A percentile compares a stretch with the other conserved stretches of the same genome.
Conservation (phyloP, 2,888 invertebrate genomes). For the Trachelus iudaicus region DNA sequence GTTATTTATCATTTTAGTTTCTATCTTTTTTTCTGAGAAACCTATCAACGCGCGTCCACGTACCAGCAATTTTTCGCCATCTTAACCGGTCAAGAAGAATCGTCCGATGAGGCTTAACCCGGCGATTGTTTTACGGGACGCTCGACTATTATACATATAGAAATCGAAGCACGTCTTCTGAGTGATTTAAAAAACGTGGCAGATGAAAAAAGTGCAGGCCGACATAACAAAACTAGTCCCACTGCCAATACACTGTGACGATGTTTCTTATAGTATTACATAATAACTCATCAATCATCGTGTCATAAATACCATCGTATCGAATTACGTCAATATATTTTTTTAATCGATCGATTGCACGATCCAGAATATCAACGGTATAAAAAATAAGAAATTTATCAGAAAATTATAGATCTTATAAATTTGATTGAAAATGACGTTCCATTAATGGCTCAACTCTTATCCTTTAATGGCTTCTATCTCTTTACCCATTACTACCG, state of each 20-base stretch:
- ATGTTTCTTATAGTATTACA: not conserved
- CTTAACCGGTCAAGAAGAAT: not conserved
- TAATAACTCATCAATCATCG: not conserved
- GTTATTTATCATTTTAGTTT: not conserved
- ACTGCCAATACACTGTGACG: not conserved
- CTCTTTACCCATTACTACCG: not conserved
- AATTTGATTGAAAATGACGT: not conserved
- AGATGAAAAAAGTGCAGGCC: not conserved
- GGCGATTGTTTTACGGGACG: not conserved
- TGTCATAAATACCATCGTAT: not conserved
- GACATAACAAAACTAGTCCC: not conserved
- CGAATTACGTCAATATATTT: not conserved
- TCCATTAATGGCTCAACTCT: not conserved
- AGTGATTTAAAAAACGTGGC: not conserved
- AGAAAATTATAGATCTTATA: not conserved
- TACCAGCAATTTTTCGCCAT: not conserved
- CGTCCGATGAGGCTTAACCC: too few species aligned
- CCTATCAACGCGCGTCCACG: not conserved
- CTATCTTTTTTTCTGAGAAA: not conserved
- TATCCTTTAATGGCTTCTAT: not conserved
- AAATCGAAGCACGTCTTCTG: not conserved
- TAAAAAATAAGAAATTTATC: not conserved
- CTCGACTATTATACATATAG: not conserved
- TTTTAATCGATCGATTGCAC: not conserved
- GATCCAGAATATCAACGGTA: not conserved